Conservation (phyloP, 2,113 vertebrate genomes). For the Chelonoidis abingdonii region DNA sequence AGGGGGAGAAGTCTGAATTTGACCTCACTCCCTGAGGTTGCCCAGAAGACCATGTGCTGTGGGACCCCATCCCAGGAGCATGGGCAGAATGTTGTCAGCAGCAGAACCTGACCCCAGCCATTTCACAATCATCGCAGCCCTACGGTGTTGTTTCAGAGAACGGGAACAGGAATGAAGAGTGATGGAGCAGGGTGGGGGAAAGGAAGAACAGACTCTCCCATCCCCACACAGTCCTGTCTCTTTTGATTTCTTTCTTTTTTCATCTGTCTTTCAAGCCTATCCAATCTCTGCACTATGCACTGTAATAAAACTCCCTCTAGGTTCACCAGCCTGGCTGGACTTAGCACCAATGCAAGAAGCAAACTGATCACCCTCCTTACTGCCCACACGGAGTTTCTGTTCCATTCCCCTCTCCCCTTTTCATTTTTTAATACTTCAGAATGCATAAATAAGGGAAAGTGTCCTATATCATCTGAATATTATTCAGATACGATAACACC, state of each 20-base stretch:
- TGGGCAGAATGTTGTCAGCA: not conserved
- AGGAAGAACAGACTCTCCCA: not conserved
- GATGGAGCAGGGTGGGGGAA: not conserved
- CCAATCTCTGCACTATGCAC: fast-evolving
- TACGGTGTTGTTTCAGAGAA: not conserved
- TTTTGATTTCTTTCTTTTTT: fast-evolving
- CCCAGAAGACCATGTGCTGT: not conserved
- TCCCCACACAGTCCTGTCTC: not conserved
- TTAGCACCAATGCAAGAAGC: not conserved
- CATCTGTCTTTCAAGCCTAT: not conserved
- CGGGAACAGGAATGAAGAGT: not conserved
- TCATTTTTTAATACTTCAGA: conserved; percentile 59
- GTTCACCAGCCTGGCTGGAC: not conserved
- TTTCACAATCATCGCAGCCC: not conserved
- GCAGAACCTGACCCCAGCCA: not conserved
- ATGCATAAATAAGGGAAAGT: conserved; percentile 68
- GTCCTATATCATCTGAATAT: conserved; percentile 73
- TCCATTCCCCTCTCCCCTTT: conserved; percentile 53
- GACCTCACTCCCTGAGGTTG: not conserved
- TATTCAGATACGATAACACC: conserved; percentile 53
- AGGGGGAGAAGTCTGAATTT: not conserved
- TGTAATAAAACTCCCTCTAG: not conserved
- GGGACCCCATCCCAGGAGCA: not conserved
- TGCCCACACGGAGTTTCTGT: not conserved
- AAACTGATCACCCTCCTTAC: not conserved